Evolutionary conservation across 30 jellyfish, hydroid and myxozoan genomes (phyloP).

Genomic region (Aurelia coerulea): DNA sequence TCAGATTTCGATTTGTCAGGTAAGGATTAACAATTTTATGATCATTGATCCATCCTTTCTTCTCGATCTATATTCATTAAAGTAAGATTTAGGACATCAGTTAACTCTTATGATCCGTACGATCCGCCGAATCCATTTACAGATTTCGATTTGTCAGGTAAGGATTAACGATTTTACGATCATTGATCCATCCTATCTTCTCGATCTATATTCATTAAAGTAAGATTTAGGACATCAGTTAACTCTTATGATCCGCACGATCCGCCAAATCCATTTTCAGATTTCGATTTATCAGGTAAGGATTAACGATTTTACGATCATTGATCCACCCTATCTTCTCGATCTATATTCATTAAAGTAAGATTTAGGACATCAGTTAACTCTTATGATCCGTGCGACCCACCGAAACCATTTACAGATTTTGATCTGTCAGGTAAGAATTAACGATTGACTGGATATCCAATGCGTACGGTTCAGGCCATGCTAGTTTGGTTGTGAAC

Average conservation of each 20-base stretch:
- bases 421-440: too few relatives aligned
- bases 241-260: slow-evolving; percentile 83
- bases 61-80: not conserved
- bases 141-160: slow-evolving; percentile 95
- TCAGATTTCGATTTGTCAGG: slow-evolving; percentile 96
- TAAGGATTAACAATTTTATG: not conserved
- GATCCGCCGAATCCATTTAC: slow-evolving; percentile 96
- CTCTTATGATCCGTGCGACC: not conserved
- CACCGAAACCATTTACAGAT: not conserved
- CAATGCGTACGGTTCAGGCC: too few relatives aligned
- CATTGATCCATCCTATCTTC: not conserved
- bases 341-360: not conserved
- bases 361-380: not conserved
- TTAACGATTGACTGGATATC: too few relatives aligned
- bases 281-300: slow-evolving; percentile 93
- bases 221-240: slow-evolving; percentile 62
- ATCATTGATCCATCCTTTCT: not conserved
- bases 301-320: not conserved
- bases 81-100: slow-evolving; percentile 62
- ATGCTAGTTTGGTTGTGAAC: too few relatives aligned
- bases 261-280: slow-evolving; percentile 95
- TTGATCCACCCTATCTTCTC: not conserved
- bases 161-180: not conserved
- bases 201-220: not conserved
- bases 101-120: slow-evolving; percentile 73